A percentile compares a stretch with the other conserved stretches of the same genome.
Evolutionary conservation across 2,888 invertebrate genomes (phyloP).

Genomic region (Apodemia duryi): DNA sequence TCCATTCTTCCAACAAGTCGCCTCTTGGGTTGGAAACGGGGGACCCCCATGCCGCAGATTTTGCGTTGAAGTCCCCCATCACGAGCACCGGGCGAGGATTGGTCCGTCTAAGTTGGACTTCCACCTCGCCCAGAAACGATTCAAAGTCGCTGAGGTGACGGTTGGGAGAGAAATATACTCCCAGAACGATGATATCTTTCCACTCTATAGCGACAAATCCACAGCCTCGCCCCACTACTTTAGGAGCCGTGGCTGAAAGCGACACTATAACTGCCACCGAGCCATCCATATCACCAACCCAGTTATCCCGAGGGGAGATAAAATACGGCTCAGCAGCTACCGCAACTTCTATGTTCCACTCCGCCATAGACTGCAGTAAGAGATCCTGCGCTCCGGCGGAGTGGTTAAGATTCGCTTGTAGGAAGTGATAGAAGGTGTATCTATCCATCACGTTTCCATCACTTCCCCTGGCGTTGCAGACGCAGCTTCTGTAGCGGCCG

Average conservation of each 20-base stretch:
- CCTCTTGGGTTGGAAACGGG: constrained; percentile 18
- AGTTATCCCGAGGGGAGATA: background rate
- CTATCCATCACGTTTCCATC: background rate
- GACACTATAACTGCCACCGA: no score
- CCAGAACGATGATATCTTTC: constrained; percentile 22
- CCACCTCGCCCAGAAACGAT: constrained; percentile 19
- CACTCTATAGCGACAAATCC: constrained; percentile 16
- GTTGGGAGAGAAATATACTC: constrained; percentile 32
- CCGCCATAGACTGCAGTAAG: background rate
- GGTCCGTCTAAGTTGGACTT: background rate
- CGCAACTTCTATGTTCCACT: background rate
- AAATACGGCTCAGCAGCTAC: background rate
- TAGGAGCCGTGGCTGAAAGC: background rate
- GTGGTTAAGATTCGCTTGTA: background rate
- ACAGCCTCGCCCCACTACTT: no score
- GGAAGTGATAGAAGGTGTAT: background rate
- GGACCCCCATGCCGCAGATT: constrained; percentile 24
- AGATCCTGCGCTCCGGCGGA: background rate
- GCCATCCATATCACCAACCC: background rate
- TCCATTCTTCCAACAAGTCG: no score
- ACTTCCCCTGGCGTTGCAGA: background rate
- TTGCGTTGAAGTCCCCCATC: constrained; percentile 29
- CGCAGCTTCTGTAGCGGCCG: background rate
- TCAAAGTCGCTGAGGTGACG: background rate
- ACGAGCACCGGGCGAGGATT: constrained; percentile 13